Evolutionary conservation across 2,888 invertebrate species (phyloP).

Genomic region (Lasioglossum oenotherae): DNA sequence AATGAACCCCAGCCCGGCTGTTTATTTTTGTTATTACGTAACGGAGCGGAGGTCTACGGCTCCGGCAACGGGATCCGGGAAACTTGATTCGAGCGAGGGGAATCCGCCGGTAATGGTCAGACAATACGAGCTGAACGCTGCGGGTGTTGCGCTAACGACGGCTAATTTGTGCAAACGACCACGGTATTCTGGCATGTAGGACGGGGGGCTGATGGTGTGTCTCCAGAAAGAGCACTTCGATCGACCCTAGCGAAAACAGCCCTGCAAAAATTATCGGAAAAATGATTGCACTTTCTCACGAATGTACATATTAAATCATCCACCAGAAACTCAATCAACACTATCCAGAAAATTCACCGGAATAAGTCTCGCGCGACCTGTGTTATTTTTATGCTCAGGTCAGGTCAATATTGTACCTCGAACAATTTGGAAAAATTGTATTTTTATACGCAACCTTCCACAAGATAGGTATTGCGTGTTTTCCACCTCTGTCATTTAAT

Average conservation of each 20-base stretch:
- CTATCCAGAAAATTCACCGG: too few relatives aligned
- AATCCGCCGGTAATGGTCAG: slow-evolving; percentile 15
- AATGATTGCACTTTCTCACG: too few relatives aligned
- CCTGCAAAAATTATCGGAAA: background rate
- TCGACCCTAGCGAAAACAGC: background rate
- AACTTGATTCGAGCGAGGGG: slow-evolving; percentile 12
- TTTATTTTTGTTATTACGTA: slow-evolving; percentile 23
- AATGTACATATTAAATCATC: too few relatives aligned
- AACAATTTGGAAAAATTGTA: background rate
- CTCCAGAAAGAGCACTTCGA: background rate
- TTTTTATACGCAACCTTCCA: background rate
- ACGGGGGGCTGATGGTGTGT: background rate
- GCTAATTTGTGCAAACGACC: background rate
- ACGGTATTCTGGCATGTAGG: slow-evolving; percentile 2
- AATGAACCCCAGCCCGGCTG: slow-evolving; percentile 15
- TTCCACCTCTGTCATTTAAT: background rate
- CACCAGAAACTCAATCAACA: too few relatives aligned
- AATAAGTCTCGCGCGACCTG: too few relatives aligned
- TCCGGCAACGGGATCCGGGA: background rate
- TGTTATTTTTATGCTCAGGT: too few relatives aligned
- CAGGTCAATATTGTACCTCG: background rate
- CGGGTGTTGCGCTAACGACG: background rate
- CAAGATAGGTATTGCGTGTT: background rate
- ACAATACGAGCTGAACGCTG: slow-evolving; percentile 8
- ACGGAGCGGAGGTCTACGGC: background rate